These are phyloP conservation scores for Gymnarchus niloticus DNA, from an alignment of 2,113 vertebrate species.

Conservation along the genomic window DNA sequence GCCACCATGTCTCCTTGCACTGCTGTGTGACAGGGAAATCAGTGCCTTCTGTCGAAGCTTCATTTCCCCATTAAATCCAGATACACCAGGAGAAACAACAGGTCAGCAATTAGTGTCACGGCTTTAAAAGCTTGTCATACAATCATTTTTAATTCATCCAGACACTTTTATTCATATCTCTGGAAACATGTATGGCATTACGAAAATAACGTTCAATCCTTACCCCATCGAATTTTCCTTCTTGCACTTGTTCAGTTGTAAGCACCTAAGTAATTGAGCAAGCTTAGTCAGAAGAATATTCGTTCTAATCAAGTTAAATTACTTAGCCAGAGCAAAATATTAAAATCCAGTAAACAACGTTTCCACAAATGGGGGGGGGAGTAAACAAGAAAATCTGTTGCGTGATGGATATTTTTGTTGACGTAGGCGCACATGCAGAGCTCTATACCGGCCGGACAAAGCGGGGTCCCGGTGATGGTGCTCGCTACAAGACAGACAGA, in stretches of 20 bases:
- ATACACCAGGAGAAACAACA: neutral
- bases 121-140: neutral
- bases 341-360: neutral
- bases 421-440: too few species aligned
- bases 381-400: neutral
- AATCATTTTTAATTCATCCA: neutral
- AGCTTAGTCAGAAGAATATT: neutral
- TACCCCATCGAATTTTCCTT: neutral
- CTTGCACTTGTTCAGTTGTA: neutral
- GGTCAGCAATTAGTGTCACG: neutral
- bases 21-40: neutral
- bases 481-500: too few species aligned
- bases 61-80: neutral
- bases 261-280: neutral
- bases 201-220: neutral
- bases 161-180: neutral
- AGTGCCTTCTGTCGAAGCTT: neutral
- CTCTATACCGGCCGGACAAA: too few species aligned
- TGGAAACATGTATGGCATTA: neutral
- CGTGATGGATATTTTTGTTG: neutral
- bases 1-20: conserved; percentile 4
- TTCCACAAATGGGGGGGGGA: neutral
- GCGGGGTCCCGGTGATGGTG: too few species aligned
- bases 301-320: neutral
- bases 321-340: neutral